phyloP scores from a whole-genome alignment of 2,888 invertebrate genomes.

The Caenorhabditis uteleia region DNA sequence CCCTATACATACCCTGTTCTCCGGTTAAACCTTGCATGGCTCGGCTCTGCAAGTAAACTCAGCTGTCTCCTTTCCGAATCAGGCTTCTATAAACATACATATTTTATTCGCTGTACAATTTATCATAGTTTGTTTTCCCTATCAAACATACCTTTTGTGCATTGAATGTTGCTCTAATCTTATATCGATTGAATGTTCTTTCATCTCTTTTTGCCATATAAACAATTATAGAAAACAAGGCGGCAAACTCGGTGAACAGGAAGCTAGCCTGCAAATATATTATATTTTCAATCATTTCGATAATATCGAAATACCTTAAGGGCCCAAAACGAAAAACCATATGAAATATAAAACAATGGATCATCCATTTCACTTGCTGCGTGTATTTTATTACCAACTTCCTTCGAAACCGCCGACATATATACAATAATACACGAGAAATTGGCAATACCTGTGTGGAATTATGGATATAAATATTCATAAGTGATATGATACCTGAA shows the following conservation, averaged over 20 bases:
- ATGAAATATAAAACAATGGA: conserved; percentile 67
- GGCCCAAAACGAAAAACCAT: conserved; percentile 67
- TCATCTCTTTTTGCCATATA: conserved; percentile 70
- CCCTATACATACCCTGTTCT: conserved; percentile 29
- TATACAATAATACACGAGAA: conserved; percentile 68
- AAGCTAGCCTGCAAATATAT: conserved; percentile 58
- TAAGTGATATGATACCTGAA: conserved; percentile 48
- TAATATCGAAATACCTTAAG: conserved; percentile 52
- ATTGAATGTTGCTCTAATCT: conserved; percentile 53
- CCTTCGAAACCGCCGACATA: conserved; percentile 66
- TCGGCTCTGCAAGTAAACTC: conserved; percentile 24
- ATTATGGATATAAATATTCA: background rate
- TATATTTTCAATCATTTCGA: background rate
- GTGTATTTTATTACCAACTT: conserved; percentile 69
- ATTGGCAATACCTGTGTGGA: conserved; percentile 60
- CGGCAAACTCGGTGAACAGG: conserved; percentile 65
- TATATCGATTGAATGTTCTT: conserved; percentile 65
- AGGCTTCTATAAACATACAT: no score
- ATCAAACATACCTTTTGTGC: conserved; percentile 14
- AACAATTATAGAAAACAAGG: conserved; percentile 66
- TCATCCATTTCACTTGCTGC: conserved; percentile 68
- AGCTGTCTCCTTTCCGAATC: conserved; percentile 24
- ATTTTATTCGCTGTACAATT: no score
- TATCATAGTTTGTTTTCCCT: no score
- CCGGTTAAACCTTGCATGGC: conserved; percentile 21